Conservation (phyloP, 2,113 vertebrate species). For the Zapus hudsonius region DNA sequence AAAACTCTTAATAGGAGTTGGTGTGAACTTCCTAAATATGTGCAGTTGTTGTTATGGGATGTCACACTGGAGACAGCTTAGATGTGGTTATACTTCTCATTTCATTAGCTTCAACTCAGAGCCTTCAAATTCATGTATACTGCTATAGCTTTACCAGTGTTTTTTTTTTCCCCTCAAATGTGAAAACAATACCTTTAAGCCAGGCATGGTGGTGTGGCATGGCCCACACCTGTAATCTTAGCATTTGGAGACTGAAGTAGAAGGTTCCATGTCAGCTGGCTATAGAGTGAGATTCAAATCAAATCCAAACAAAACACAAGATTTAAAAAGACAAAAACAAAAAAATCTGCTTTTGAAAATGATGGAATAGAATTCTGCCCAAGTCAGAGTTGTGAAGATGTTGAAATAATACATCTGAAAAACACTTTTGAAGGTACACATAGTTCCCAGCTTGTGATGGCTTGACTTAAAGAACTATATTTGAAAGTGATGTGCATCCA, state of each 20-base stretch:
- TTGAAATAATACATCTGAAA: not conserved
- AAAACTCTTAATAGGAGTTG: not conserved
- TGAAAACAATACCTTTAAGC: not conserved
- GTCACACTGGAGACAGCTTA: not conserved
- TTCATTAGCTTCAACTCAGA: constrained; percentile 11
- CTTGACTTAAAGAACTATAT: not conserved
- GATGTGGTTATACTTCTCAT: not conserved
- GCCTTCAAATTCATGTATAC: not conserved
- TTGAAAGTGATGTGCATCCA: not conserved
- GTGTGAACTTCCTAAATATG: not conserved
- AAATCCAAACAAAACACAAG: not conserved
- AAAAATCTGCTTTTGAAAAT: not conserved
- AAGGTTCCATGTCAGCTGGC: not conserved
- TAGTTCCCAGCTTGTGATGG: not conserved
- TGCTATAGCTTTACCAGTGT: not conserved
- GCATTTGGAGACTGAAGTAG: not conserved
- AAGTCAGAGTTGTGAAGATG: not conserved
- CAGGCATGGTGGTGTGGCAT: too few species aligned
- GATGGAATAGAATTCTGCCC: not conserved
- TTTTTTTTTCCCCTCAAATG: constrained; percentile 7
- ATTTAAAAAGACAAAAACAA: not conserved
- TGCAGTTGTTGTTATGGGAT: not conserved
- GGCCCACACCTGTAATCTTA: not conserved
- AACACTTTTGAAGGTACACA: not conserved
- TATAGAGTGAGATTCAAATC: not conserved